These are phyloP conservation scores for Drosophila dunni DNA, from an alignment of 1,140 invertebrate genomes.

Conservation along the genomic window DNA sequence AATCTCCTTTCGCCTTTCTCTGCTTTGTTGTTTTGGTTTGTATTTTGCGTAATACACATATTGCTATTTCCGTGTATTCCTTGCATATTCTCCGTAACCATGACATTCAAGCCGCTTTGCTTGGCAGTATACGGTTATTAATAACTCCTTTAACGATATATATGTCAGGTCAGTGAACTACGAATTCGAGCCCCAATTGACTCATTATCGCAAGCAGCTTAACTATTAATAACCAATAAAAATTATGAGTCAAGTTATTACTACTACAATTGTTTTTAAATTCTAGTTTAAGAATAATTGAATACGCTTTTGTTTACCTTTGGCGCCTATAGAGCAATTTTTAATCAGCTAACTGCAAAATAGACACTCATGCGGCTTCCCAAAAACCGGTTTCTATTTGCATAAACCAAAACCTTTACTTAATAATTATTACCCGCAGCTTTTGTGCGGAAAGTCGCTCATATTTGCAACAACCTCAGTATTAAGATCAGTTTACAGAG, in stretches of 20 bases:
- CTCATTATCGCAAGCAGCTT: constrained; percentile 10
- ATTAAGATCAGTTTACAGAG: constrained; percentile 30
- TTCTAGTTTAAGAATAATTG: not conserved
- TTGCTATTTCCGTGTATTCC: constrained; percentile 7
- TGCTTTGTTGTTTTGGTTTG: constrained; percentile 28
- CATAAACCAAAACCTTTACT: not conserved
- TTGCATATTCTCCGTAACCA: constrained; percentile 25
- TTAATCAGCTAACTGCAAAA: not conserved
- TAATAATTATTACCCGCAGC: constrained; percentile 20
- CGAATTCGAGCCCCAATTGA: not conserved
- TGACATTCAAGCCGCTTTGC: constrained; percentile 28
- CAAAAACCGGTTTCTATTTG: constrained; percentile 7
- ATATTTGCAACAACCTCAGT: constrained; percentile 30
- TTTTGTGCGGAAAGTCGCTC: constrained; percentile 2
- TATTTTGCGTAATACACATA: constrained; percentile 43
- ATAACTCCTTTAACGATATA: not conserved
- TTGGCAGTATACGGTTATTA: not conserved
- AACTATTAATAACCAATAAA: constrained; percentile 17
- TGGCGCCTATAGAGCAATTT: not conserved
- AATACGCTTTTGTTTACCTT: not conserved
- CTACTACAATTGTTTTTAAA: not conserved
- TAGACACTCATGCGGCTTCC: constrained; percentile 36
- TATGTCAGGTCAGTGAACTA: constrained; percentile 12
- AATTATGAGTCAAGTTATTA: not conserved
- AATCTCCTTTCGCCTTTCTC: constrained; percentile 7